Conservation (phyloP, 2,888 invertebrate genomes). For the Eumerus sabulonum region DNA sequence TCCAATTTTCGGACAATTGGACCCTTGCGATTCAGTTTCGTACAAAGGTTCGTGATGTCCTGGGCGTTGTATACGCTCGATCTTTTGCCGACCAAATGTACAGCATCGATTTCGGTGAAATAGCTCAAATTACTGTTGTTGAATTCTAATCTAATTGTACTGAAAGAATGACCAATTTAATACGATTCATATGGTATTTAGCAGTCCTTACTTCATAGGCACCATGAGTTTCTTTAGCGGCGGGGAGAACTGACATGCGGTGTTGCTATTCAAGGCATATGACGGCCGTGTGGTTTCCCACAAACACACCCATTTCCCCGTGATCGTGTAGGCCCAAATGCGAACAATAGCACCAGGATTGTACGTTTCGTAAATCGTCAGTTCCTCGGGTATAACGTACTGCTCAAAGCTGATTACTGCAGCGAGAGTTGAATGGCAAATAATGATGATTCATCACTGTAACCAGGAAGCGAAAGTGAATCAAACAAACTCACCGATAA, state of each 20-base stretch:
- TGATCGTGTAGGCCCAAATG: conserved; percentile 84
- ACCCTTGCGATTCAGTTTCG: conserved; percentile 72
- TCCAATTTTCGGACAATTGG: conserved; percentile 77
- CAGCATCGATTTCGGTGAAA: conserved; percentile 93
- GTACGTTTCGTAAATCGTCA: conserved; percentile 90
- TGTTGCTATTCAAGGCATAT: conserved; percentile 79
- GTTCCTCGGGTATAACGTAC: conserved; percentile 77
- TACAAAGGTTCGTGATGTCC: conserved; percentile 72
- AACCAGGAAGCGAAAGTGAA: neutral
- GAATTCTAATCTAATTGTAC: conserved; percentile 90
- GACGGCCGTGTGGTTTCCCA: conserved; percentile 83
- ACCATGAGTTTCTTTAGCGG: conserved; percentile 82
- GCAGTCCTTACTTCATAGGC: conserved; percentile 80
- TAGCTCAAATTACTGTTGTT: conserved; percentile 90
- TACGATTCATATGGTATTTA: neutral
- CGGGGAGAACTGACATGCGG: conserved; percentile 88
- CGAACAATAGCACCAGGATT: conserved; percentile 91
- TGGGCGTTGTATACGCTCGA: conserved; percentile 72
- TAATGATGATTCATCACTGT: neutral
- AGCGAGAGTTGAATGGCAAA: conserved; percentile 34
- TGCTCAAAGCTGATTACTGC: conserved; percentile 78
- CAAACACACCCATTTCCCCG: conserved; percentile 84
- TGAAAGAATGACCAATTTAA: conserved; percentile 73
- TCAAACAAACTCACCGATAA: conserved; percentile 82
- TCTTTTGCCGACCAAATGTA: conserved; percentile 86